Evolutionary conservation across 37 sponge, comb jelly and placozoan genomes (phyloP), one percentile per base, ranked within the genome.

Genomic region (Oscarella lobularis): DNA sequence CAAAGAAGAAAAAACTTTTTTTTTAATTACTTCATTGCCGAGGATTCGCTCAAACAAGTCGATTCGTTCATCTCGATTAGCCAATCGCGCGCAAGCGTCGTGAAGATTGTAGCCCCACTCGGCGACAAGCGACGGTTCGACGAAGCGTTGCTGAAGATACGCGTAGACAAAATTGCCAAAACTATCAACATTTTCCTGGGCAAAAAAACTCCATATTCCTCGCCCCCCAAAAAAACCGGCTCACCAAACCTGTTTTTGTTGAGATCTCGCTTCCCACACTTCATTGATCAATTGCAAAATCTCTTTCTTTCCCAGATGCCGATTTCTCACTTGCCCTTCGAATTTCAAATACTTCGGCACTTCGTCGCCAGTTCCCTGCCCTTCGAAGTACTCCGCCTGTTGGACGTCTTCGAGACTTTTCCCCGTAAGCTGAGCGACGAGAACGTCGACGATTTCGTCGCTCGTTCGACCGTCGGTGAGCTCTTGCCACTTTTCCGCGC

Each of bases 61-160:
- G 31, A 90, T 39, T 66, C 70, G 66, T 3, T 31, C 14, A 48
- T 48, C 4, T 39, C 73, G 74, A 40, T 78, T 73, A 2, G 38
- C 27, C 34, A 81, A 33, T 37, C 73, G 39, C 35, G n/a, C 9
- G 39, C 78, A 82, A 32, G 74, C 71, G 32, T 82, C 78, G 35
- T 82, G 79, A 37, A 82, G 31, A 70, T 90, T 94, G 73, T 94
- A 94, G 38, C 81, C 95, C 81, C 82, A 81, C 71, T 94, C 95
- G 3, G 87, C 38, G 3, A 93, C 91, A 33, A 81, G 80, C 9
- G 30, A 35, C 40, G 82, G 72, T 35, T 85, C 95, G 48, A 72
- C 39, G 74, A 68, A 75, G 67, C 67, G 66, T 74, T 79, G 73
- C 74, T 79, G 73, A 41, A 79, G 65, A 35, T 79, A 79, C 14